Percentiles rank a stretch among this genome's conserved stretches.
Conservation (phyloP, 2,797 vertebrate species). For the Crocodylus rhombifer region DNA sequence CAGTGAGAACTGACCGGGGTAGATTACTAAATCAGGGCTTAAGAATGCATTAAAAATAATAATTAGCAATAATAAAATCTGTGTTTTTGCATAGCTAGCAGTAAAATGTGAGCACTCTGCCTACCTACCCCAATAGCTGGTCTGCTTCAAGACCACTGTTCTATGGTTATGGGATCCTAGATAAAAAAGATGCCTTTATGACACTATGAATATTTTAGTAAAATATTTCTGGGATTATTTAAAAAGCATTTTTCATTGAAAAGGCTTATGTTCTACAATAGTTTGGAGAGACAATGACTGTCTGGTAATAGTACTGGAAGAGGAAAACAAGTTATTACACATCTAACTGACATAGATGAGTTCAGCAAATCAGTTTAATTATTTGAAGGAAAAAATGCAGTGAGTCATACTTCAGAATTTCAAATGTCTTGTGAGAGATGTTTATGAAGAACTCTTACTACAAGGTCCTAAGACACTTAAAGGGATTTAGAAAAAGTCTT, state of each 20-base stretch:
- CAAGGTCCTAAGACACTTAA: not conserved
- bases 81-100: not conserved
- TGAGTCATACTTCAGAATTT: conserved; percentile 66
- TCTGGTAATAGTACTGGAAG: not conserved
- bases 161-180: not conserved
- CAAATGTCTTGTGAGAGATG: not conserved
- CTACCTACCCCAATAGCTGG: not conserved
- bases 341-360: conserved; percentile 44
- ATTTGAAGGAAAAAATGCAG: conserved; percentile 40
- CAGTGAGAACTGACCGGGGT: not conserved
- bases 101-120: not conserved
- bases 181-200: not conserved
- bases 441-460: not conserved
- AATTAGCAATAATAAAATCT: too few relatives aligned
- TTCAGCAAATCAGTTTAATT: conserved; percentile 56
- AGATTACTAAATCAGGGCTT: not conserved
- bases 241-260: not conserved
- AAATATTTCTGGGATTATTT: not conserved
- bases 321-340: conserved; percentile 60
- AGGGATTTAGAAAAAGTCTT: not conserved
- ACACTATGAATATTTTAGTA: not conserved
- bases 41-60: not conserved
- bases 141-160: not conserved
- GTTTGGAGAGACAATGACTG: not conserved
- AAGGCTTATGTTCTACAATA: conserved; percentile 11